phyloP scores from a whole-genome alignment of 2,797 vertebrate species.

The Phoxinus dragarum region DNA sequence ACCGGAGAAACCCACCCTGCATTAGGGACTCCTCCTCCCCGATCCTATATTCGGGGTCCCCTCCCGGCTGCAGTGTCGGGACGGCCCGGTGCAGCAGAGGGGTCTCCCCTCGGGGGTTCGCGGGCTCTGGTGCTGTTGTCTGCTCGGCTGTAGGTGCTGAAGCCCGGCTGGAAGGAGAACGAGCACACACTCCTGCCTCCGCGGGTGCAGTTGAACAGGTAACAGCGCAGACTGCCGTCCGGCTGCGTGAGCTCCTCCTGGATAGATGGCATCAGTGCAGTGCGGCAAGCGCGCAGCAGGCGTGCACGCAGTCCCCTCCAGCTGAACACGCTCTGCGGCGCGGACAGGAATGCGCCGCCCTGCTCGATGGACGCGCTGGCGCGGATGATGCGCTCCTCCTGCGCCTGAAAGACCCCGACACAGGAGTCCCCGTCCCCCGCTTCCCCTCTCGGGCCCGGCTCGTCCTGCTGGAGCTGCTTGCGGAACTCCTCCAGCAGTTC shows the following conservation, averaged over 20 bases:
- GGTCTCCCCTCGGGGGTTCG: conserved; percentile 5
- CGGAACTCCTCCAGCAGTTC: conserved; percentile 90
- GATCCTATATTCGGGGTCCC: background rate
- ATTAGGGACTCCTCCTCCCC: conserved; percentile 37
- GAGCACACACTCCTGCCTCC: conserved; percentile 84
- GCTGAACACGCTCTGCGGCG: conserved; percentile 79
- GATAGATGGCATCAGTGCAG: conserved; percentile 89
- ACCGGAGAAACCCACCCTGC: conserved; percentile 37
- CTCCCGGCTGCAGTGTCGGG: conserved; percentile 36
- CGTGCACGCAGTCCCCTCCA: conserved; percentile 88
- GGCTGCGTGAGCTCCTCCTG: conserved; percentile 76
- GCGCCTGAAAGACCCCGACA: conserved; percentile 76
- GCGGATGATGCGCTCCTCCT: conserved; percentile 89
- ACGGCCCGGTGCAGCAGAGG: background rate
- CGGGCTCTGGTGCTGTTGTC: conserved; percentile 61
- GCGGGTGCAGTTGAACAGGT: conserved; percentile 90
- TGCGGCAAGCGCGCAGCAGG: conserved; percentile 88
- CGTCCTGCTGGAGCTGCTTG: conserved; percentile 88
- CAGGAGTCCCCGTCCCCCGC: conserved; percentile 73
- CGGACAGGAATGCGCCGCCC: conserved; percentile 88
- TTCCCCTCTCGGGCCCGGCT: conserved; percentile 65
- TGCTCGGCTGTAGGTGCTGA: conserved; percentile 83
- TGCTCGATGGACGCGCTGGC: conserved; percentile 89
- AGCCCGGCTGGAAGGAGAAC: conserved; percentile 88
- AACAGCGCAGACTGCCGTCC: conserved; percentile 80